Conservation (phyloP, 2,797 vertebrate species). For the Acanthurus tractus region DNA sequence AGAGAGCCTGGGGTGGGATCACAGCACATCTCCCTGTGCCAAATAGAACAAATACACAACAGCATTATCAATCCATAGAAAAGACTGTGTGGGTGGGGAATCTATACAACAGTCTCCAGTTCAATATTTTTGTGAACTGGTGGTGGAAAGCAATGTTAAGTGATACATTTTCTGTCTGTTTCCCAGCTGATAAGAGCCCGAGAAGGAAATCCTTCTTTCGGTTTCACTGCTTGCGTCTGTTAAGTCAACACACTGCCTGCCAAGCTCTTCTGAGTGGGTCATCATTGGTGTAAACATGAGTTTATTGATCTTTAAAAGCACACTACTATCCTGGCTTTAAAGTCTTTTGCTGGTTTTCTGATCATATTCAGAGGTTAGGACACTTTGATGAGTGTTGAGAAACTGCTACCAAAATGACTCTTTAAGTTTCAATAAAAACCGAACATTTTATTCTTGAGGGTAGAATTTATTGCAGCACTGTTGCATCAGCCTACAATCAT, state of each 20-base stretch:
- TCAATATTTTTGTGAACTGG: conserved; percentile 54
- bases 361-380: not conserved
- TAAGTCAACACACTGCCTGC: conserved; percentile 31
- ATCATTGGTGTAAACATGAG: conserved; percentile 22
- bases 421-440: not conserved
- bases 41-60: conserved; percentile 54
- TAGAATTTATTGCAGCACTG: not conserved
- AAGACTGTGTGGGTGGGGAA: conserved; percentile 50
- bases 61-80: conserved; percentile 54
- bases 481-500: not conserved
- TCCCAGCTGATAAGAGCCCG: conserved; percentile 71
- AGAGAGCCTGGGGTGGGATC: conserved; percentile 49
- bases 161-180: conserved; percentile 64
- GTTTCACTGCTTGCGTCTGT: conserved; percentile 23
- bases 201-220: conserved; percentile 42
- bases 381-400: not conserved
- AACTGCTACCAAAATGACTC: not conserved
- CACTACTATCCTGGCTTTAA: not conserved
- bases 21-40: conserved; percentile 26
- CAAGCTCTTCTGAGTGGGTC: conserved; percentile 46
- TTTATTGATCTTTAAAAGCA: conserved; percentile 47
- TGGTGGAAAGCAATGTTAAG: conserved; percentile 59
- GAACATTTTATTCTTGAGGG: not conserved
- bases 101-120: conserved; percentile 39
- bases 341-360: conserved; percentile 10